A percentile compares a stretch with the other conserved stretches of the same genome.
phyloP scores from a whole-genome alignment of 2,797 vertebrate genomes.

The Onychomys leucogaster region DNA sequence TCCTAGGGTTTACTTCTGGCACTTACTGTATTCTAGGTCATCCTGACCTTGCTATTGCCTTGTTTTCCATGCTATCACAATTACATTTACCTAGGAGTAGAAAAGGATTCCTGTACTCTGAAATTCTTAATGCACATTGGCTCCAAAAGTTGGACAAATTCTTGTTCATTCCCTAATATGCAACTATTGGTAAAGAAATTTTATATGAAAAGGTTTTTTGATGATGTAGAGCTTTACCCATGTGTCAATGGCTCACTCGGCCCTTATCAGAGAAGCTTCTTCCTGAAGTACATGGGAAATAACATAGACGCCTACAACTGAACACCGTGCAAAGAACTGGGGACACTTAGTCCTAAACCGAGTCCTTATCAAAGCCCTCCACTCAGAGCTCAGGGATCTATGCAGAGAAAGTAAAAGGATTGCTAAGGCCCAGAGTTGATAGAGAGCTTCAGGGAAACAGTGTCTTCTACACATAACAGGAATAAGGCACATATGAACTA shows the following conservation, averaged over 20 bases:
- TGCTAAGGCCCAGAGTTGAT: no score
- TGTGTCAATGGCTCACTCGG: background rate
- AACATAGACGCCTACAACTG: background rate
- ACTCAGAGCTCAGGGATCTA: background rate
- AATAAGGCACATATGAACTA: no score
- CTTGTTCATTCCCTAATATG: background rate
- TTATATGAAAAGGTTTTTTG: background rate
- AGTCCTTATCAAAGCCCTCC: background rate
- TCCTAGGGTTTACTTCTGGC: background rate
- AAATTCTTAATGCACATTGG: background rate
- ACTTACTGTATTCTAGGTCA: background rate
- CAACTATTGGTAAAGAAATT: slow-evolving; percentile 33
- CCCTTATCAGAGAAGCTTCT: background rate
- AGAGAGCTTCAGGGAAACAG: no score
- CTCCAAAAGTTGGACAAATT: background rate
- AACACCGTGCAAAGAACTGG: background rate
- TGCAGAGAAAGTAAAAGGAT: no score
- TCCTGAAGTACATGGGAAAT: background rate
- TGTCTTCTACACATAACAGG: no score
- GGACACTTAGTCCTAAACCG: background rate
- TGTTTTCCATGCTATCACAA: background rate
- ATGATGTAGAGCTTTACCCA: background rate
- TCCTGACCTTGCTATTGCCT: background rate
- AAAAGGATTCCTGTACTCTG: background rate
- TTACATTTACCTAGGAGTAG: background rate